Evolutionary conservation across 2,113 vertebrate species (phyloP).

Genomic region (Gymnobelideus leadbeateri): DNA sequence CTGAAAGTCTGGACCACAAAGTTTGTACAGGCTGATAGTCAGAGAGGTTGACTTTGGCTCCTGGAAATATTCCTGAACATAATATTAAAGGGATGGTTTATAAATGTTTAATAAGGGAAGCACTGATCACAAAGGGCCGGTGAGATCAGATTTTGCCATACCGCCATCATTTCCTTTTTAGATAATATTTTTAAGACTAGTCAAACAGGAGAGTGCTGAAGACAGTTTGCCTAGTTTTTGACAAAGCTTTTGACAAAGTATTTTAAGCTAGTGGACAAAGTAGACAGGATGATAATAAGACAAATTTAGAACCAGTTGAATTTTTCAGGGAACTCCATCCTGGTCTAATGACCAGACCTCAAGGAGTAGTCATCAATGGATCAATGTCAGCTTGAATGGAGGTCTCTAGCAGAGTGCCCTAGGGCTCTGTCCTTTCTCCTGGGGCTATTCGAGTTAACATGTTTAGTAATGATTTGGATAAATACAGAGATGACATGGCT

Average conservation of each 20-base stretch:
- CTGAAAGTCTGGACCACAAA: background rate
- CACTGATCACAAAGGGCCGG: background rate
- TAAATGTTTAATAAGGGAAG: background rate
- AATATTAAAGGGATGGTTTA: background rate
- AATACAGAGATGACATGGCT: background rate
- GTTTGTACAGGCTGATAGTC: background rate
- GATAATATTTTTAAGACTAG: background rate
- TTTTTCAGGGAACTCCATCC: background rate
- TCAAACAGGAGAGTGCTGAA: background rate
- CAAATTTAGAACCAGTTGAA: background rate
- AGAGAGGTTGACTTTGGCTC: background rate
- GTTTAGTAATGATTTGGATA: background rate
- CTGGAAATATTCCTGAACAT: background rate
- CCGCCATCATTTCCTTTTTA: background rate
- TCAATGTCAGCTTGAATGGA: background rate
- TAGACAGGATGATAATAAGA: background rate
- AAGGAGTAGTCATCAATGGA: background rate
- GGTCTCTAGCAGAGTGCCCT: background rate
- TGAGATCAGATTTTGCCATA: background rate
- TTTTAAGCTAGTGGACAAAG: background rate
- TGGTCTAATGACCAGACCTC: too few species aligned
- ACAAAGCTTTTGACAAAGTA: too few species aligned
- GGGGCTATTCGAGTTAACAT: background rate
- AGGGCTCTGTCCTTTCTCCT: background rate
- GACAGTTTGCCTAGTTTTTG: background rate